Conservation (phyloP, 2,113 vertebrate genomes). For the Anolis carolinensis region DNA sequence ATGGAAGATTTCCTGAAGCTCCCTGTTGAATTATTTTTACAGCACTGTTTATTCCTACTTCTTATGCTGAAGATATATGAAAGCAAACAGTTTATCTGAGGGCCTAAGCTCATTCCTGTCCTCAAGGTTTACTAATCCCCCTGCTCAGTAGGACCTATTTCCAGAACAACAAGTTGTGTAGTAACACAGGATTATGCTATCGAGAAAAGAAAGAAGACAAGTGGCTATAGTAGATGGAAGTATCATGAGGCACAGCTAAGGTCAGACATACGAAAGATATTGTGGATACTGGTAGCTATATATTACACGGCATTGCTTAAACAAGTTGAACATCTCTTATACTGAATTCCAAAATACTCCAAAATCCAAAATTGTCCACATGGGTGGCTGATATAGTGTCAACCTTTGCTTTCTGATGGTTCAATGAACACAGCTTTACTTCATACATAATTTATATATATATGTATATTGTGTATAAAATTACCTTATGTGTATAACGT, state of each 20-base stretch:
- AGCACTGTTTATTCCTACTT: neutral
- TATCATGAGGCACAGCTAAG: constrained; percentile 23
- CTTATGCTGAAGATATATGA: neutral
- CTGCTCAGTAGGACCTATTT: constrained; percentile 5
- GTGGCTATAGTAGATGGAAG: constrained; percentile 24
- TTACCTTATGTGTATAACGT: too few relatives aligned
- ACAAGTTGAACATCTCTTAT: too few relatives aligned
- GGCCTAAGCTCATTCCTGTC: constrained; percentile 25
- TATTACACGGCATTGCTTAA: constrained; percentile 42
- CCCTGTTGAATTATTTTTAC: neutral
- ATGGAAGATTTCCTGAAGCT: neutral
- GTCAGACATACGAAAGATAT: constrained; percentile 34
- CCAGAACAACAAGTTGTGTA: constrained; percentile 25
- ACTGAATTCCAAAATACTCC: too few relatives aligned
- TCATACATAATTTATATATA: too few relatives aligned
- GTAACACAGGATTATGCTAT: constrained; percentile 12
- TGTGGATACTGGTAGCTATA: constrained; percentile 35
- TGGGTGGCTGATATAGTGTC: too few relatives aligned
- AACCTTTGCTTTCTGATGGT: too few relatives aligned
- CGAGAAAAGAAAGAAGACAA: constrained; percentile 7
- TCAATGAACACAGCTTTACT: too few relatives aligned
- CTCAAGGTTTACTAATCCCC: constrained; percentile 34
- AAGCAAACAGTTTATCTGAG: constrained; percentile 6
- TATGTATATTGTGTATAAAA: too few relatives aligned
- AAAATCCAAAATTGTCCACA: too few relatives aligned